phyloP scores from a whole-genome alignment of 2,113 vertebrate species.

The Chionomys nivalis region DNA sequence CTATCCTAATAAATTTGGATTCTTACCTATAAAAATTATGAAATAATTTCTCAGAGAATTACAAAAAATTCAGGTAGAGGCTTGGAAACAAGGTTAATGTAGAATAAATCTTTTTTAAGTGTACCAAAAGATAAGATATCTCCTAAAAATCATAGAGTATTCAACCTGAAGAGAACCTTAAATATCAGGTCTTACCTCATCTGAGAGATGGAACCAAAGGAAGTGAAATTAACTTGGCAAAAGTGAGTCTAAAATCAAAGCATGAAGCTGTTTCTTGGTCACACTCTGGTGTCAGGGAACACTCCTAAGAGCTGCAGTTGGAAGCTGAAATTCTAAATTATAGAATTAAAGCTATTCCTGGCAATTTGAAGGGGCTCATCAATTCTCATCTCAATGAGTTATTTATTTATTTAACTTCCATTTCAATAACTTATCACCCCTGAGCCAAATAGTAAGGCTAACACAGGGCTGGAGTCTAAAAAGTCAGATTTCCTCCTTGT shows the following conservation, averaged over 20 bases:
- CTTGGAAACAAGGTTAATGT: not conserved
- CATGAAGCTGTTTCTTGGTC: not conserved
- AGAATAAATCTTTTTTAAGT: not conserved
- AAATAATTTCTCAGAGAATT: not conserved
- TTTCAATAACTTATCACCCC: not conserved
- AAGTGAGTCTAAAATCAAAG: not conserved
- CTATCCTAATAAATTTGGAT: not conserved
- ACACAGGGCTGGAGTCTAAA: not conserved
- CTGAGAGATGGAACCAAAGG: not conserved
- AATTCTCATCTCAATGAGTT: not conserved
- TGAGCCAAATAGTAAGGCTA: not conserved
- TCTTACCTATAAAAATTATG: not conserved
- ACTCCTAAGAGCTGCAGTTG: not conserved
- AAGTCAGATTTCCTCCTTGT: not conserved
- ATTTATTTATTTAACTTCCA: slow-evolving; percentile 7
- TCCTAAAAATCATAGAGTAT: not conserved
- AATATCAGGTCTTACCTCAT: not conserved
- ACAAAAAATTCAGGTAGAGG: not conserved
- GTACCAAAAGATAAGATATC: not conserved
- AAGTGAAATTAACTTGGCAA: not conserved
- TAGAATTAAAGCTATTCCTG: not conserved
- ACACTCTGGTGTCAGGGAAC: not conserved
- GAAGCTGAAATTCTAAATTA: not conserved
- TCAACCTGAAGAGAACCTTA: not conserved
- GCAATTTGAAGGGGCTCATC: not conserved